Conservation (phyloP, 2,113 vertebrate genomes). For the Pygoscelis adeliae region DNA sequence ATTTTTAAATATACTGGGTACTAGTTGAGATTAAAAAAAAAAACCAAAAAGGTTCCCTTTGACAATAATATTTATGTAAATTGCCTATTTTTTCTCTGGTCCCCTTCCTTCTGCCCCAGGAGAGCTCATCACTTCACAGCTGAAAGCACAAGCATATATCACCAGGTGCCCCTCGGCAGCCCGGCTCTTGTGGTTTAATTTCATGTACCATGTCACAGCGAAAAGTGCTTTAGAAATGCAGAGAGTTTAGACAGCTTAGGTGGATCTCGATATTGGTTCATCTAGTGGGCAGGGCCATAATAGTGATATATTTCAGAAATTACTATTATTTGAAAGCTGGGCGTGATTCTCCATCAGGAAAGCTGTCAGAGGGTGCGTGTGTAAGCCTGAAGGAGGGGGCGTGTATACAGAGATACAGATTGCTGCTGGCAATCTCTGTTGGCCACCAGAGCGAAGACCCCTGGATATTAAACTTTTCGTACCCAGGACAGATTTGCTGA, state of each 20-base stretch:
- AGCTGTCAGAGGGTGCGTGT: not conserved
- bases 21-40: not conserved
- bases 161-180: not conserved
- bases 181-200: not conserved
- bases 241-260: not conserved
- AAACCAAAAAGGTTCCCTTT: not conserved
- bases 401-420: not conserved
- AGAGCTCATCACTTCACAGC: not conserved
- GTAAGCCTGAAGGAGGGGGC: not conserved
- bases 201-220: not conserved
- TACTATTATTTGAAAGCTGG: not conserved
- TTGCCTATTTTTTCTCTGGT: not conserved
- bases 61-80: slow-evolving; percentile 16
- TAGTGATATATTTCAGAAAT: not conserved
- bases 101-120: not conserved
- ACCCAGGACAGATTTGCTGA: not conserved
- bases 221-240: not conserved
- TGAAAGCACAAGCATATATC: slow-evolving; percentile 5
- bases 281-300: not conserved
- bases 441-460: not conserved
- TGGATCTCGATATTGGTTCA: not conserved
- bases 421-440: not conserved
- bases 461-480: not conserved
- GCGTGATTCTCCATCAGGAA: not conserved
- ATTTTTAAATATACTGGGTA: not conserved